These are phyloP conservation scores for Hippocampus guttulatus DNA, from an alignment of 2,113 vertebrate species.

Conservation along the genomic window DNA sequence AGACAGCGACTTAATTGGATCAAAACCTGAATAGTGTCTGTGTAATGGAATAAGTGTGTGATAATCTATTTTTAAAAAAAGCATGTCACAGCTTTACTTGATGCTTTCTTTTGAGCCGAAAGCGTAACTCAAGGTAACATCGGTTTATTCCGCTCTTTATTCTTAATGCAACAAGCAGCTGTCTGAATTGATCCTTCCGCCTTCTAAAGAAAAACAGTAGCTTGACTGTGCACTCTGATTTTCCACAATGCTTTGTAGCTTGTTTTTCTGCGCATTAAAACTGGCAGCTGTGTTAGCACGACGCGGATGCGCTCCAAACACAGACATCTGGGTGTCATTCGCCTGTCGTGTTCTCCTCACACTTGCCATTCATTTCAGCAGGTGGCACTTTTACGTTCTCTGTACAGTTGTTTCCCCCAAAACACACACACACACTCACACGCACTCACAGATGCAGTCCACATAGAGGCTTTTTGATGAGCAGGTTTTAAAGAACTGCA, in stretches of 20 bases:
- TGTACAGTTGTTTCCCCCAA: not conserved
- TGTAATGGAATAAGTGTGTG: not conserved
- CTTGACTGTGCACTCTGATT: not conserved
- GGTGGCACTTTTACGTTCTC: not conserved
- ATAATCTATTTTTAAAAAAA: not conserved
- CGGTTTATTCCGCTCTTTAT: not conserved
- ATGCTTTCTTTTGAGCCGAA: not conserved
- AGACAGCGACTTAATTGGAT: slow-evolving; percentile 50
- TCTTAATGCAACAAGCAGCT: not conserved
- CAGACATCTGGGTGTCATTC: slow-evolving; percentile 3
- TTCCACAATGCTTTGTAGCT: not conserved
- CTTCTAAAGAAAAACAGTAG: not conserved
- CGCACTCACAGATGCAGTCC: not conserved
- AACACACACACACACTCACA: not conserved
- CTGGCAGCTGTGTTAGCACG: not conserved
- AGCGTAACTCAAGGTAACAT: not conserved
- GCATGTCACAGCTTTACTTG: not conserved
- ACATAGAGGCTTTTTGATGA: slow-evolving; percentile 3
- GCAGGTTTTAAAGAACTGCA: not conserved
- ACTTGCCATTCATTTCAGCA: slow-evolving; percentile 2
- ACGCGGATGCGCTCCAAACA: not conserved
- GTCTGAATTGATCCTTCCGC: not conserved
- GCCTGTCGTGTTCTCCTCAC: slow-evolving; percentile 1
- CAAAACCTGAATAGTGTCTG: slow-evolving; percentile 2
- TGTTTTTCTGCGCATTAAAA: not conserved